A percentile compares a stretch with the other conserved stretches of the same genome.
Conservation (phyloP, 2,797 vertebrate genomes). For the Schizopygopsis malacanthus region DNA sequence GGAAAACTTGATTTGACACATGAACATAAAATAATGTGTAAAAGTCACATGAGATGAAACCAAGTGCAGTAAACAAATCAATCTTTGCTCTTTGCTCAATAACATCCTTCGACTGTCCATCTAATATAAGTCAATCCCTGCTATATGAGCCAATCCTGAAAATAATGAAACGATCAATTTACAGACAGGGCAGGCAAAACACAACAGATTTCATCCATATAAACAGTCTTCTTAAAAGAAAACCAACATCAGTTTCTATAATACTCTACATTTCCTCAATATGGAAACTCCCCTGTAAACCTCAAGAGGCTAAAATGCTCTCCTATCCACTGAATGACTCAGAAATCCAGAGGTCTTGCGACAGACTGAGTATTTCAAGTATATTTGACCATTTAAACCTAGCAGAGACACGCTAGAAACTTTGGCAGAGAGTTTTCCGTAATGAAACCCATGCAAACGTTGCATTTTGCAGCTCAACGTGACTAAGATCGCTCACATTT, state of each 20-base stretch:
- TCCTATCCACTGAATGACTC: not conserved
- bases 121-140: not conserved
- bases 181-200: not conserved
- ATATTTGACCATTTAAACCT: not conserved
- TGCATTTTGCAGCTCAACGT: not conserved
- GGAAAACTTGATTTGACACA: not conserved
- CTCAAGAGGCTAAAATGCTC: conserved; percentile 1
- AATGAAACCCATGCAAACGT: not conserved
- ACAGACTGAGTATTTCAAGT: not conserved
- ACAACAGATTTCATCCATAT: not conserved
- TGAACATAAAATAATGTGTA: not conserved
- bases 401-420: not conserved
- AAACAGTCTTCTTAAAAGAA: conserved; percentile 4
- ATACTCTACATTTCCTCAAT: conserved; percentile 16
- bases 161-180: not conserved
- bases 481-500: not conserved
- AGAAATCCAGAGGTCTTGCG: not conserved
- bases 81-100: not conserved
- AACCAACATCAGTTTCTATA: not conserved
- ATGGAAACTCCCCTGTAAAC: conserved; percentile 3
- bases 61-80: not conserved
- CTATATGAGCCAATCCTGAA: not conserved
- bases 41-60: not conserved
- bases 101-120: not conserved
- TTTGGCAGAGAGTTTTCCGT: not conserved